phyloP scores from a whole-genome alignment of 2,888 invertebrate species.

The Limnephilus marmoratus region DNA sequence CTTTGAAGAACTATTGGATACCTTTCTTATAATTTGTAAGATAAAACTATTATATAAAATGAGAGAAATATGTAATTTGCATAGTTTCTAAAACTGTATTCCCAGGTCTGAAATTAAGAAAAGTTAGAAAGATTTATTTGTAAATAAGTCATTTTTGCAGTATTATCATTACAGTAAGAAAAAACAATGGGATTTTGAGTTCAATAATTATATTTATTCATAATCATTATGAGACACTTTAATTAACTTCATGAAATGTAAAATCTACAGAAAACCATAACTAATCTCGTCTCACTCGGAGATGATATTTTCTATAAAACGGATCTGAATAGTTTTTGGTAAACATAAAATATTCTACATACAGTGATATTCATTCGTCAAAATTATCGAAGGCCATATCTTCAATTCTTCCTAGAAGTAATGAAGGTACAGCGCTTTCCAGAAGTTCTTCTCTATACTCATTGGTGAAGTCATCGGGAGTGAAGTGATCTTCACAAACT shows the following conservation, averaged over 20 bases:
- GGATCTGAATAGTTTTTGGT: too few relatives aligned
- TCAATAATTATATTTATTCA: neutral
- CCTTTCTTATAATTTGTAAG: too few relatives aligned
- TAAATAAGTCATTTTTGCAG: neutral
- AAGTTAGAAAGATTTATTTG: neutral
- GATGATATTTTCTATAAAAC: neutral
- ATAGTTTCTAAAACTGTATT: neutral
- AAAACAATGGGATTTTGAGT: neutral
- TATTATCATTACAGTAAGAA: neutral
- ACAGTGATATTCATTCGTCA: slow-evolving; percentile 6
- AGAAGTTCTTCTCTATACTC: slow-evolving; percentile 55
- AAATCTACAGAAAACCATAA: neutral
- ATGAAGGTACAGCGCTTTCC: slow-evolving; percentile 51
- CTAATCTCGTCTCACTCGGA: neutral
- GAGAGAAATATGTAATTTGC: neutral
- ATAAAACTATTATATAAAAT: neutral
- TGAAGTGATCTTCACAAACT: slow-evolving; percentile 60
- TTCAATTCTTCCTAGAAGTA: slow-evolving; percentile 39
- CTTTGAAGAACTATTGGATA: neutral
- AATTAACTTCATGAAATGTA: neutral
- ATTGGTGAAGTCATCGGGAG: slow-evolving; percentile 56
- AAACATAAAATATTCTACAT: too few relatives aligned
- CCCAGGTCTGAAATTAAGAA: neutral
- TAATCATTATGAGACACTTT: neutral
- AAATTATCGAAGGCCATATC: slow-evolving; percentile 25